A percentile compares a stretch with the other conserved stretches of the same genome.
Conservation (phyloP, 2,888 invertebrate genomes). For the Alcis repandata region DNA sequence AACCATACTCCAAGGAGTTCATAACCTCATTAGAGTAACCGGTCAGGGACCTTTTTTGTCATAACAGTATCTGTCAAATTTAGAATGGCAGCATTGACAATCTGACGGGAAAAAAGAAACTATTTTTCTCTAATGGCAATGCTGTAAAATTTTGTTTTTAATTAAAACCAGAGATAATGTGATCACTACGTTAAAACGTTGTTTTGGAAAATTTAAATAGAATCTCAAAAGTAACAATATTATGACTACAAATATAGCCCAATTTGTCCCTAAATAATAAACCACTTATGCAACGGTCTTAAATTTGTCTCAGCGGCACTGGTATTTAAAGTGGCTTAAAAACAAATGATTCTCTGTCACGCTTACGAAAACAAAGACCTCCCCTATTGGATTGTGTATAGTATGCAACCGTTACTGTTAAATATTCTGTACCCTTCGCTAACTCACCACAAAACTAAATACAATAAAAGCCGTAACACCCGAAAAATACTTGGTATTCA, state of each 20-base stretch:
- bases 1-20: constrained; percentile 4
- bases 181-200: too few relatives aligned
- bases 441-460: constrained; percentile 29
- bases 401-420: constrained; percentile 15
- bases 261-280: constrained; percentile 14
- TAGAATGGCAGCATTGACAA: too few relatives aligned
- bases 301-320: constrained; percentile 22
- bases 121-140: too few relatives aligned
- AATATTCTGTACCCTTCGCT: constrained; percentile 23
- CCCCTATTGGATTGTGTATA: constrained; percentile 23
- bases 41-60: not conserved
- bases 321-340: constrained; percentile 34
- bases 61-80: too few relatives aligned
- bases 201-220: too few relatives aligned
- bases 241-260: not conserved
- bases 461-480: constrained; percentile 37
- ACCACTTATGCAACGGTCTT: constrained; percentile 14
- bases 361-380: constrained; percentile 34
- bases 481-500: constrained; percentile 31
- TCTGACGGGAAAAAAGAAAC: too few relatives aligned
- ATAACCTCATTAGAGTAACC: not conserved
- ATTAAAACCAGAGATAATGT: too few relatives aligned
- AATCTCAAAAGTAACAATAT: too few relatives aligned
- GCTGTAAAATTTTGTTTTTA: too few relatives aligned
- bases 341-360: constrained; percentile 35